Evolutionary conservation across 2,113 vertebrate genomes (phyloP), one percentile per base, ranked within the genome.

Genomic region (Cathartes aura): DNA sequence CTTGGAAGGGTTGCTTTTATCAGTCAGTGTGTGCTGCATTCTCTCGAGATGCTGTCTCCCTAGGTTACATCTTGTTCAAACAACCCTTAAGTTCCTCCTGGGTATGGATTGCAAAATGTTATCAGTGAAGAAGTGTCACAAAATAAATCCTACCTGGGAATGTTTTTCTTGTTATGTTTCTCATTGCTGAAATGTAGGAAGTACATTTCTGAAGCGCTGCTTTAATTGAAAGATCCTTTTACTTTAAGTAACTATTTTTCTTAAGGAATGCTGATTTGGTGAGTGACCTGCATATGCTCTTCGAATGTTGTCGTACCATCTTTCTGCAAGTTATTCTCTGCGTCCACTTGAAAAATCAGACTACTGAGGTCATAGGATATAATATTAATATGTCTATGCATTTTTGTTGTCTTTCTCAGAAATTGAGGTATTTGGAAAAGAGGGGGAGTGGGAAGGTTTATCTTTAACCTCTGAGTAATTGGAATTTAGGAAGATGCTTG

Each of bases 321-420:
- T 98, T 98, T 98, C 96, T 98, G 97, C 98, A 98, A 98, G 96
- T 98, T 98, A 96, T 97, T 98, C 96, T 98, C 98, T 98, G 97
- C 94, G 98, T 93, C 47, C 53, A 66, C 89, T 98, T 98, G 98
- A 98, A 98, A 98, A 98, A 98, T 98, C 40, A 50, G 74, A 38
- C 75, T 91, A 2, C 60, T 80, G 80, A 91, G 90, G 67, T 90
- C 58, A 40, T 22, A 56, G 45, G 66, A 32, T 90, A 76, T 15
- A 63, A 22, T 76, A 59, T 59, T 74, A 66, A 67, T 84, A 34
- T 73, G 38, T 76, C 43, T 78, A 1, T 74, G 71, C 34, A n/a
- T 87, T 90, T 90, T 82, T 87, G 38, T 85, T 1, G 3, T 91
- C 56, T 62, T 94, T 89, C 73, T 87, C 78, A 73, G 80, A 92